phyloP scores from a whole-genome alignment of 1,140 invertebrate species.

The Drosophila tani region DNA sequence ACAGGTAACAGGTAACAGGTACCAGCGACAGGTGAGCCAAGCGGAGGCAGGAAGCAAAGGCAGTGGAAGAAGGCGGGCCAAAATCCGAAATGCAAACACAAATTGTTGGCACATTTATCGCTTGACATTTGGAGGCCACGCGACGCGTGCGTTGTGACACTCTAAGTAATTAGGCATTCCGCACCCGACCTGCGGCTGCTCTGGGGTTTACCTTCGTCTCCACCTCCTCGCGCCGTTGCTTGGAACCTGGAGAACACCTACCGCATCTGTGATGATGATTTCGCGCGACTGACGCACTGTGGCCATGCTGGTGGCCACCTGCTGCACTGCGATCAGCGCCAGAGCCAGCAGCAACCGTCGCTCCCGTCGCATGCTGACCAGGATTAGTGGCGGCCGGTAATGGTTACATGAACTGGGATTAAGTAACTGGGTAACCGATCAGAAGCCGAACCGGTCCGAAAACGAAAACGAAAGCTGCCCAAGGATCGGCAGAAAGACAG shows the following conservation, averaged over 20 bases:
- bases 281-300: constrained; percentile 74
- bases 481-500: constrained; percentile 59
- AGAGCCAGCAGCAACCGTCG: constrained; percentile 45
- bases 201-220: constrained; percentile 9
- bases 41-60: constrained; percentile 22
- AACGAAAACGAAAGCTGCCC: constrained; percentile 64
- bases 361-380: constrained; percentile 65
- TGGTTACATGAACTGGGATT: constrained; percentile 71
- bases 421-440: constrained; percentile 60
- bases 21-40: neutral
- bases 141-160: constrained; percentile 80
- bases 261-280: constrained; percentile 84
- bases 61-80: constrained; percentile 5
- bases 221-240: neutral
- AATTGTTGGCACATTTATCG: constrained; percentile 71
- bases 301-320: constrained; percentile 46
- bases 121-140: constrained; percentile 79
- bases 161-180: constrained; percentile 72
- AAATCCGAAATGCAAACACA: constrained; percentile 31
- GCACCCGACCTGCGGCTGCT: constrained; percentile 22
- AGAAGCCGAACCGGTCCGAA: constrained; percentile 67
- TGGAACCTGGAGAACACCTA: constrained; percentile 48
- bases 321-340: constrained; percentile 54
- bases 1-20: constrained; percentile 7
- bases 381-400: constrained; percentile 37